Evolutionary conservation across 1,140 invertebrate species (phyloP), one percentile per base, ranked within the genome.

Genomic region (Lepidurus packardi): DNA sequence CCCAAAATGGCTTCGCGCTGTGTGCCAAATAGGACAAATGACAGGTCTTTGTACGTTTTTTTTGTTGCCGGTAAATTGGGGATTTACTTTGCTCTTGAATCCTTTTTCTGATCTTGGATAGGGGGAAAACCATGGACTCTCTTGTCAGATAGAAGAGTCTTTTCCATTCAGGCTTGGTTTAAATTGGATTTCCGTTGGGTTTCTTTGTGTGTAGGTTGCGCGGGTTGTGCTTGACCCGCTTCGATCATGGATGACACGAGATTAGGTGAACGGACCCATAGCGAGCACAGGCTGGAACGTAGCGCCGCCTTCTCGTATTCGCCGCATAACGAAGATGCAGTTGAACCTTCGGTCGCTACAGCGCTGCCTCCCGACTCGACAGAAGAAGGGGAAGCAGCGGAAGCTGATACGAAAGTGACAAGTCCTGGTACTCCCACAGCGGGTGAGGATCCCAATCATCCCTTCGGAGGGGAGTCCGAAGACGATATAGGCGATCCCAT

Each of bases 321-420:
- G n/a, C 53, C 53, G 53, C 53, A 65, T 65, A 65, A 65, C 53
- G 53, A 65, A 21, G 53, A 65, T n/a, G 53, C 53, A 65, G 53
- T 65, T 65, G 53, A 65, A n/a, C 6, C 8, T 11, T 9, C 53
- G 53, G 8, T 21, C 53, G 13, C 53, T 21, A 65, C 21, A 21
- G 53, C 7, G 53, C 16, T 21, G 53, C 13, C 34, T 34, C 34
- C 34, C 3, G 34, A 34, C 34, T 34, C 21, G 53, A 21, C 6
- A 21, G 7, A 13, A 7, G 53, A 65, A 65, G 21, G 9, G 53
- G 53, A 65, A 65, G 53, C 21, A 65, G 21, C 2, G 34, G 34
- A 65, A n/a, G 8, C 53, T 13, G 53, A 65, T 11, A 7, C 13
- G 4, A 65, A 65, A 65, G 53, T 65, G 53, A 65, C 53, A 9